A percentile compares a stretch with the other conserved stretches of the same genome.
Conservation (phyloP, 2,888 invertebrate genomes). For the Drosophila maculinotata region DNA sequence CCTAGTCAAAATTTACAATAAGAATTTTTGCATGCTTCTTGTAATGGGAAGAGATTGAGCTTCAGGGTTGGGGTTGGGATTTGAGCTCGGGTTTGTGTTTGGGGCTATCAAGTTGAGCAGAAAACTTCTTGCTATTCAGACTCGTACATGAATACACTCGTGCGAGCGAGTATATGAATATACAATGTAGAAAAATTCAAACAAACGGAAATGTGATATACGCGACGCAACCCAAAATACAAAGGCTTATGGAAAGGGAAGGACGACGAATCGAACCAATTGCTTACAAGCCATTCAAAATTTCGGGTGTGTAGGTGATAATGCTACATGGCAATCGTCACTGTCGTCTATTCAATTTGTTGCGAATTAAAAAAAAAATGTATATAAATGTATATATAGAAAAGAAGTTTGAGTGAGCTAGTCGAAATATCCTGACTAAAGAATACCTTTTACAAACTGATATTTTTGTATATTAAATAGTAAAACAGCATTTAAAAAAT, state of each 20-base stretch:
- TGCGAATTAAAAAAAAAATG: conserved; percentile 66
- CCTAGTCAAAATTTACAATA: conserved; percentile 61
- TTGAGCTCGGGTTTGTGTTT: conserved; percentile 22
- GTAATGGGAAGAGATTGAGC: conserved; percentile 37
- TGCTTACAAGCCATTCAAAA: conserved; percentile 61
- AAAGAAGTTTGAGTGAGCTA: not conserved
- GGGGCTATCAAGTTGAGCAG: conserved; percentile 79
- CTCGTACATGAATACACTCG: conserved; percentile 38
- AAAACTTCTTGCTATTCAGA: conserved; percentile 74
- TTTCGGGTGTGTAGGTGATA: conserved; percentile 58
- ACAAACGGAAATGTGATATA: conserved; percentile 80
- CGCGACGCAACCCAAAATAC: conserved; percentile 67
- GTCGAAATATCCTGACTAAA: not conserved
- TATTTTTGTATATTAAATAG: not conserved
- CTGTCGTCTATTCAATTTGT: conserved; percentile 72
- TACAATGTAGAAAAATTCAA: conserved; percentile 70
- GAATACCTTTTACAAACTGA: conserved; percentile 8
- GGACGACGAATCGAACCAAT: conserved; percentile 52
- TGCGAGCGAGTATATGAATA: conserved; percentile 51
- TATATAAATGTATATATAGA: conserved; percentile 4
- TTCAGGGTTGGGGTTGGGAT: conserved; percentile 14
- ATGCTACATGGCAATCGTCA: conserved; percentile 68
- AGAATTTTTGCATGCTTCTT: conserved; percentile 57
- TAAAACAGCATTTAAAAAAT: not conserved
- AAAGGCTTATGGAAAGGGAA: conserved; percentile 63